A percentile compares a stretch with the other conserved stretches of the same genome.
Evolutionary conservation across 1,140 invertebrate species (phyloP).

Genomic region (Akabosia matsudoensis): DNA sequence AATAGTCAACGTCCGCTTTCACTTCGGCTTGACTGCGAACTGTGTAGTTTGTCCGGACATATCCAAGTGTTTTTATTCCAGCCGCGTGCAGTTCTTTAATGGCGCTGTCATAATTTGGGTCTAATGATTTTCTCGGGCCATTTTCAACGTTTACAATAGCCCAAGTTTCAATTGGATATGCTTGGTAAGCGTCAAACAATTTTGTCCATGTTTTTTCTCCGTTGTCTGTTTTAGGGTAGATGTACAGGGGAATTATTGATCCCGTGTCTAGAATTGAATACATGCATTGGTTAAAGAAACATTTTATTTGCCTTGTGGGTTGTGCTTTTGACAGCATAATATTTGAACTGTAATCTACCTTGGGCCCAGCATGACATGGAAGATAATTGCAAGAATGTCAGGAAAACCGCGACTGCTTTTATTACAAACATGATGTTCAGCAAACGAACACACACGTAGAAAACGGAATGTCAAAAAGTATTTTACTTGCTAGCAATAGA

Average conservation of each 20-base stretch:
- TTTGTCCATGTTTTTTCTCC: slow-evolving; percentile 35
- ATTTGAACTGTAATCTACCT: too few species aligned
- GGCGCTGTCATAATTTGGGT: slow-evolving; percentile 3
- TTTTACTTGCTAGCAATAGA: too few species aligned
- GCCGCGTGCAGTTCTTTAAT: slow-evolving; percentile 22
- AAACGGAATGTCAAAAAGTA: too few species aligned
- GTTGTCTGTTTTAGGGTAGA: slow-evolving; percentile 24
- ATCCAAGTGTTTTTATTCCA: slow-evolving; percentile 32
- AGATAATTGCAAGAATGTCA: too few species aligned
- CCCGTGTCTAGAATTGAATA: slow-evolving; percentile 21
- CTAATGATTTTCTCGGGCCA: slow-evolving; percentile 20
- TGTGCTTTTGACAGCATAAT: too few species aligned
- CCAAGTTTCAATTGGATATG: slow-evolving; percentile 29
- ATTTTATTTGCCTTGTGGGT: too few species aligned
- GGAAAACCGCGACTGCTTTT: too few species aligned
- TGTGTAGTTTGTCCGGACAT: slow-evolving; percentile 32
- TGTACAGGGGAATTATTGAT: slow-evolving; percentile 38
- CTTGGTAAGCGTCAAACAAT: slow-evolving; percentile 28
- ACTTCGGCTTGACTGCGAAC: neutral
- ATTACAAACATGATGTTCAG: too few species aligned
- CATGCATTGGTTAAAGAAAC: too few species aligned
- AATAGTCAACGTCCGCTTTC: slow-evolving; percentile 28
- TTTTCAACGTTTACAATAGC: slow-evolving; percentile 39
- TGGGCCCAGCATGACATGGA: too few species aligned
- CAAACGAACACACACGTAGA: too few species aligned